A percentile compares a stretch with the other conserved stretches of the same genome.
These are phyloP conservation scores for Temnothorax unifasciatus DNA, from an alignment of 2,888 invertebrate species.

Conservation along the genomic window DNA sequence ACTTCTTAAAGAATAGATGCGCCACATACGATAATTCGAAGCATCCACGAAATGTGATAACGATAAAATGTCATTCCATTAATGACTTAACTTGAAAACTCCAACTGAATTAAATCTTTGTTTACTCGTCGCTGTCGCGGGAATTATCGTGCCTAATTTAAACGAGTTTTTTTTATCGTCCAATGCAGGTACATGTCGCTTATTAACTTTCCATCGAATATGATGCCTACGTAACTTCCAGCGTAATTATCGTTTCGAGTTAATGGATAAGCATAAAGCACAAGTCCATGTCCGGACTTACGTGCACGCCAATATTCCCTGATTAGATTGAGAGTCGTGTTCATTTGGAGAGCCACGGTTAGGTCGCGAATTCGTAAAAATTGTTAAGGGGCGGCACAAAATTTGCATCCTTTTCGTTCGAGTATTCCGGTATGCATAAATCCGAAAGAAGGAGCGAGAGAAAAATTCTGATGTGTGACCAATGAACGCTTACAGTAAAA, in stretches of 20 bases:
- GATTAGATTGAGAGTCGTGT: constrained; percentile 52
- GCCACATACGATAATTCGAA: neutral
- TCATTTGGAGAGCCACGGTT: neutral
- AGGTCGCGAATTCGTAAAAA: constrained; percentile 39
- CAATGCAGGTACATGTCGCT: constrained; percentile 25
- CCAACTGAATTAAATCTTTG: constrained; percentile 42
- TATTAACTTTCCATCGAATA: constrained; percentile 58
- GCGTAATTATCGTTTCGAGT: constrained; percentile 52
- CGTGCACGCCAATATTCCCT: neutral
- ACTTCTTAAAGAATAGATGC: neutral
- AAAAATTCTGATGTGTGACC: constrained; percentile 62
- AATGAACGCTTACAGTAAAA: constrained; percentile 62
- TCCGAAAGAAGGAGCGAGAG: constrained; percentile 45
- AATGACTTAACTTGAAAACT: constrained; percentile 42
- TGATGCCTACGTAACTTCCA: constrained; percentile 51
- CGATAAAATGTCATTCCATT: constrained; percentile 35
- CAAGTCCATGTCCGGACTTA: constrained; percentile 8
- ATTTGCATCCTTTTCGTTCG: constrained; percentile 70
- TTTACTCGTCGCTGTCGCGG: constrained; percentile 13
- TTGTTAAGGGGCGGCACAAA: constrained; percentile 18
- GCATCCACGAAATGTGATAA: neutral
- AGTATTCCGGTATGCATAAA: constrained; percentile 55
- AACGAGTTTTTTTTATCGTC: constrained; percentile 5
- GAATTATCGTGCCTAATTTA: constrained; percentile 50
- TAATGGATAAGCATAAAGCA: constrained; percentile 60